Evolutionary conservation across 1,140 invertebrate genomes (phyloP).

Genomic region (Ooceraea biroi): DNA sequence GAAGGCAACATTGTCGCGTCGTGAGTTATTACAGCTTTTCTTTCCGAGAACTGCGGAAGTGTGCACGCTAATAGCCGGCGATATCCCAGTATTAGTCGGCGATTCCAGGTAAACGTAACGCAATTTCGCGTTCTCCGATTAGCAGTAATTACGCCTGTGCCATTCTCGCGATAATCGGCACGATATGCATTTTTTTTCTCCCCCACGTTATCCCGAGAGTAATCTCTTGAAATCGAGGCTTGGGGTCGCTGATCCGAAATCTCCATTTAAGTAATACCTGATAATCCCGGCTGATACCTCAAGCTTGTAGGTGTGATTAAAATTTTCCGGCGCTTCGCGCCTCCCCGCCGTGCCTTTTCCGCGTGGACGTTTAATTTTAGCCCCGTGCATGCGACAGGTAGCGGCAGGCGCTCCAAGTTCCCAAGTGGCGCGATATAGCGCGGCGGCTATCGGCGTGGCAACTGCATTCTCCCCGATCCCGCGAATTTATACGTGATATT

Average conservation of each 20-base stretch:
- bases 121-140: not conserved
- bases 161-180: not conserved
- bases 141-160: not conserved
- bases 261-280: slow-evolving; percentile 37
- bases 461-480: slow-evolving; percentile 24
- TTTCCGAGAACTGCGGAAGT: not conserved
- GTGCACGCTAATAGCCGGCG: not conserved
- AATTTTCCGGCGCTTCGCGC: not conserved
- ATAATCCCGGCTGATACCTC: slow-evolving; percentile 43
- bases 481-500: slow-evolving; percentile 56
- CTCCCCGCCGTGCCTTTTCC: not conserved
- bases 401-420: slow-evolving; percentile 29
- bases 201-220: not conserved
- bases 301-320: slow-evolving; percentile 49
- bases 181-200: not conserved
- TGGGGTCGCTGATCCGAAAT: slow-evolving; percentile 15
- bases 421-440: slow-evolving; percentile 15
- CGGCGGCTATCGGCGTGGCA: slow-evolving; percentile 10
- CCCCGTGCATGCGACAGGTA: slow-evolving; percentile 20
- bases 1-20: not conserved
- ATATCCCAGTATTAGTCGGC: not conserved
- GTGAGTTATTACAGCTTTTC: slow-evolving; percentile 2
- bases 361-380: slow-evolving; percentile 22
- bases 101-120: not conserved
- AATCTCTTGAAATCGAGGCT: slow-evolving; percentile 23